phyloP scores from a whole-genome alignment of 2,888 invertebrate genomes.

The Vesta saturnalis region DNA sequence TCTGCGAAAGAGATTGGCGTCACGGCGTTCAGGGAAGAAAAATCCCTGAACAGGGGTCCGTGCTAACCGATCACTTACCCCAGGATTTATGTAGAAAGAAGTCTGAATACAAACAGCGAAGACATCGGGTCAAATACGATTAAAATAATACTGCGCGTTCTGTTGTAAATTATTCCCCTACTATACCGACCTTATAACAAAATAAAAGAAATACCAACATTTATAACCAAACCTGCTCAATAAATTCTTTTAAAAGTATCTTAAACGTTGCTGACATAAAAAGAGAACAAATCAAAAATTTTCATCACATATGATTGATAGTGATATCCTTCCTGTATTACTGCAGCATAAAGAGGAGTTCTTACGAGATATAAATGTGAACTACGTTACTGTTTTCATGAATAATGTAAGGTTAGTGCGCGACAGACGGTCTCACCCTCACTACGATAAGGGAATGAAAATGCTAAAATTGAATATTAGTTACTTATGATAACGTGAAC shows the following conservation, averaged over 20 bases:
- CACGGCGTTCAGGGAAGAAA: constrained; percentile 58
- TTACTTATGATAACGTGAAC: constrained; percentile 49
- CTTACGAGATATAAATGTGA: constrained; percentile 59
- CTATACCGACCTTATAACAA: constrained; percentile 12
- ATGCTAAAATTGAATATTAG: constrained; percentile 62
- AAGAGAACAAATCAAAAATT: constrained; percentile 31
- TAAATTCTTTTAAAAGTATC: constrained; percentile 2
- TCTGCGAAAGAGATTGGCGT: constrained; percentile 60
- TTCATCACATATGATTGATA: constrained; percentile 49
- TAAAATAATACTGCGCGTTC: constrained; percentile 32
- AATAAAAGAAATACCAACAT: constrained; percentile 8
- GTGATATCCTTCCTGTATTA: constrained; percentile 51
- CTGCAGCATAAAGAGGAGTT: constrained; percentile 43
- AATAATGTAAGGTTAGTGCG: constrained; percentile 61
- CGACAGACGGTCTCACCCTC: constrained; percentile 56
- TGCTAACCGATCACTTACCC: constrained; percentile 63
- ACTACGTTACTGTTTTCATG: constrained; percentile 60
- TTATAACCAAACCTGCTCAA: background rate
- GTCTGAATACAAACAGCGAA: constrained; percentile 57
- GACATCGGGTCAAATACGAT: constrained; percentile 43
- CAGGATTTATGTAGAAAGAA: constrained; percentile 61
- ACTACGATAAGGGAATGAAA: constrained; percentile 54
- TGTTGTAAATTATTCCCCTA: constrained; percentile 20
- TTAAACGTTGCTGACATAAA: constrained; percentile 2
- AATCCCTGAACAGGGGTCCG: constrained; percentile 61